phyloP scores from a whole-genome alignment of 2,888 invertebrate genomes.

The Dermolepida albohirtum region DNA sequence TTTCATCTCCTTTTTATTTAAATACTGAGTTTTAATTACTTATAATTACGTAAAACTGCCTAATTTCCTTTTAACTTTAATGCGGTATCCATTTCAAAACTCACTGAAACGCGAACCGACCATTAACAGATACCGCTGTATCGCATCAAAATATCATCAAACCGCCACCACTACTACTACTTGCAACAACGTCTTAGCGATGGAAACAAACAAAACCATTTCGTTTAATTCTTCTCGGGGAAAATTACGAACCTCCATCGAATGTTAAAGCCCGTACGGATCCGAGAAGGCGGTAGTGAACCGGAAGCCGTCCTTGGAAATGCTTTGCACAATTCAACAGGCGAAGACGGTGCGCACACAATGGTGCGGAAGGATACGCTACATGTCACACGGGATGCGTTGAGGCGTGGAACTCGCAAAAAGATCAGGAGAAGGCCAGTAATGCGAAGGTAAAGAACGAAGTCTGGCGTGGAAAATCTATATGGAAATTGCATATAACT shows the following conservation, averaged over 20 bases:
- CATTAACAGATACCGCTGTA: too few relatives aligned
- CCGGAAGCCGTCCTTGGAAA: conserved; percentile 52
- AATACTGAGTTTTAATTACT: too few relatives aligned
- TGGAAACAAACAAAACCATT: conserved; percentile 23
- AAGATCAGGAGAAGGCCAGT: conserved; percentile 9
- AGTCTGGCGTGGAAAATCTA: too few relatives aligned
- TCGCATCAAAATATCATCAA: too few relatives aligned
- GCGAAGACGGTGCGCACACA: conserved; percentile 57
- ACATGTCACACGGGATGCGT: conserved; percentile 33
- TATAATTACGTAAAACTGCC: too few relatives aligned
- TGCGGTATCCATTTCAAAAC: too few relatives aligned
- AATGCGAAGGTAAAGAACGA: neutral
- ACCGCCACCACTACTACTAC: neutral
- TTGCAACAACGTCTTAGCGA: conserved; percentile 4
- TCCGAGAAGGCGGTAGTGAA: conserved; percentile 42
- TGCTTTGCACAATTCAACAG: conserved; percentile 59
- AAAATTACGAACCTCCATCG: conserved; percentile 51
- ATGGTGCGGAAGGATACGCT: conserved; percentile 57
- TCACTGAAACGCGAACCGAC: too few relatives aligned
- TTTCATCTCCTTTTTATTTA: too few relatives aligned
- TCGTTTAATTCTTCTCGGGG: conserved; percentile 31
- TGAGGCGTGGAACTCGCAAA: conserved; percentile 22
- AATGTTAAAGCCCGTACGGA: conserved; percentile 51
- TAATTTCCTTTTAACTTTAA: too few relatives aligned
- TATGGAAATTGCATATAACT: too few relatives aligned